A percentile compares a stretch with the other conserved stretches of the same genome.
These are phyloP conservation scores for Anseranas semipalmata DNA, from an alignment of 2,113 vertebrate species.

Conservation along the genomic window DNA sequence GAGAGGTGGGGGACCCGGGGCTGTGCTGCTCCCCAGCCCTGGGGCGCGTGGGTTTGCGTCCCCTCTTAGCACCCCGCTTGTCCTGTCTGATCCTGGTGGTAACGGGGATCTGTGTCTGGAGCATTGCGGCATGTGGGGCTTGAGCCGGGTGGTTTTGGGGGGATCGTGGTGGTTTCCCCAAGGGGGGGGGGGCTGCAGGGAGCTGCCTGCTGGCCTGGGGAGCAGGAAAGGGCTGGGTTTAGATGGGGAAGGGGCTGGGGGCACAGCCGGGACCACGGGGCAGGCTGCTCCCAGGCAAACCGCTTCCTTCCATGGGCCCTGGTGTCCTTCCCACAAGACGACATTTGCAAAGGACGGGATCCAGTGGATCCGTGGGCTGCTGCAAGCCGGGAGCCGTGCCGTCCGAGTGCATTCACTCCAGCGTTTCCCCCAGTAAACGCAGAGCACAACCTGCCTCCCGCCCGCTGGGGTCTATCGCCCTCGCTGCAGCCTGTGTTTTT, in stretches of 20 bases:
- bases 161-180: too few species aligned
- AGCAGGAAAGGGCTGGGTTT: too few species aligned
- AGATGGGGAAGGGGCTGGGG: too few species aligned
- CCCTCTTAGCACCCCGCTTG: neutral
- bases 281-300: neutral
- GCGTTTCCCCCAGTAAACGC: neutral
- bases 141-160: too few species aligned
- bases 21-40: neutral
- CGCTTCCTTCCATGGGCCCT: neutral
- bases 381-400: neutral
- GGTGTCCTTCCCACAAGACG: too few species aligned
- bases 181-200: too few species aligned
- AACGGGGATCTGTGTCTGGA: neutral
- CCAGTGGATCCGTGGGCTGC: rapidly evolving
- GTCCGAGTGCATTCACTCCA: neutral
- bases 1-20: neutral
- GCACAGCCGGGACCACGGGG: neutral
- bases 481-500: neutral
- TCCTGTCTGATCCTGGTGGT: neutral
- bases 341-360: neutral
- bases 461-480: rapidly evolving
- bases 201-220: too few species aligned
- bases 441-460: neutral
- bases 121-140: too few species aligned
- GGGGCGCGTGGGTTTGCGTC: neutral